These are phyloP conservation scores for Cebidichthys violaceus DNA, from an alignment of 2,113 vertebrate species.

Conservation along the genomic window DNA sequence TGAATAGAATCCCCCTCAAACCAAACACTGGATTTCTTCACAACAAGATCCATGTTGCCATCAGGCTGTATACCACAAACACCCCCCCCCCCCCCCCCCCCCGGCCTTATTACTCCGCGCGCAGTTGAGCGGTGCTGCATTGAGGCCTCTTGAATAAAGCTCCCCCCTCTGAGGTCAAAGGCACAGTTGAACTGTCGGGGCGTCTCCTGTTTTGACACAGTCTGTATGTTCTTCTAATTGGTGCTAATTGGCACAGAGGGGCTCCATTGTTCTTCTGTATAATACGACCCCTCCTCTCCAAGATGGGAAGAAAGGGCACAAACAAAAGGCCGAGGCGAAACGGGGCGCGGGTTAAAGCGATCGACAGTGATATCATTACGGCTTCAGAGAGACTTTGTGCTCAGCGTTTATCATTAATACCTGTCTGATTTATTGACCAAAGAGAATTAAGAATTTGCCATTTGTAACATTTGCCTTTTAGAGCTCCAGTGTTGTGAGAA, in stretches of 20 bases:
- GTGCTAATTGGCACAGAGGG: slow-evolving; percentile 83
- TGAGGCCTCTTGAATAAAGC: slow-evolving; percentile 67
- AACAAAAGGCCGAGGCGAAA: slow-evolving; percentile 74
- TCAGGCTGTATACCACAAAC: slow-evolving; percentile 58
- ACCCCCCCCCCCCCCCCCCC: slow-evolving; percentile 29
- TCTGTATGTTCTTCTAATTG: slow-evolving; percentile 85
- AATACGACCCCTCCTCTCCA: slow-evolving; percentile 71
- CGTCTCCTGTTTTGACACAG: slow-evolving; percentile 83
- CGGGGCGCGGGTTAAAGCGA: slow-evolving; percentile 71
- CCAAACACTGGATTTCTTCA: slow-evolving; percentile 71
- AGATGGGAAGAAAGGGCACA: slow-evolving; percentile 65
- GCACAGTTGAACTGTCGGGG: slow-evolving; percentile 73
- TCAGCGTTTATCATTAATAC: neutral
- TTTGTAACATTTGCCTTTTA: neutral
- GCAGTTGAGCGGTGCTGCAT: slow-evolving; percentile 62
- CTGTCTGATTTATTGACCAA: slow-evolving; percentile 5
- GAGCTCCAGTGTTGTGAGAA: neutral
- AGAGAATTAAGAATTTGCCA: neutral
- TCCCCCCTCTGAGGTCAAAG: slow-evolving; percentile 67
- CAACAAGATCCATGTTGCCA: slow-evolving; percentile 67
- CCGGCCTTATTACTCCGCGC: slow-evolving; percentile 55
- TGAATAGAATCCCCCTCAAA: slow-evolving; percentile 62
- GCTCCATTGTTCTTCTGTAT: slow-evolving; percentile 80
- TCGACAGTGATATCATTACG: slow-evolving; percentile 71
- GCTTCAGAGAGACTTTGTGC: slow-evolving; percentile 37